Evolutionary conservation across 1,140 invertebrate species (phyloP), one percentile per base, ranked within the genome.

Genomic region (Agrypnia vestita): DNA sequence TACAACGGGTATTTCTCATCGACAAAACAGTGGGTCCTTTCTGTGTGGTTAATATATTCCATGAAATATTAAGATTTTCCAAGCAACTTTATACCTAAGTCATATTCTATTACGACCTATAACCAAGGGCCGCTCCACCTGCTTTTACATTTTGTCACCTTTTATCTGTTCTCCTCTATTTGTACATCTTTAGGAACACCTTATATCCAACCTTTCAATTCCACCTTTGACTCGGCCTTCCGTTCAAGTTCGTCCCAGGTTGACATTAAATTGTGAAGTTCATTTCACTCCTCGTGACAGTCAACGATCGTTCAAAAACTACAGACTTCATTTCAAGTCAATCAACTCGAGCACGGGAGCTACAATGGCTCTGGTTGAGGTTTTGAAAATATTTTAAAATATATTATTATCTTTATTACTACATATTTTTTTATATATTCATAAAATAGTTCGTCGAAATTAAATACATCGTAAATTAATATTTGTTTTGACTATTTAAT

Each of bases 181-280:
- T n/a, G 25, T 62, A 17, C 11, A 62, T 62, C 25, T n/a, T 43
- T 25, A 1, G 1, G 49, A 51, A 13, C 6, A 35, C 1, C 1
- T 35, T 51, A 3, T 51, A 13, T 9, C 59, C 59, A 21, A 7
- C 59, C 59, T 21, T 62, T 62, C 13, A 35, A 13, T 9, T 62
- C 25, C 59, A 43, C 59, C 17, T 25, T 62, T 62, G 59, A n/a
- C 25, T 62, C 13, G 19, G 25, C 25, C 21, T 21, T 35, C 21
- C 0, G 59, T 62, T 25, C 19, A 21, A 62, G 25, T 21, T 15
- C 49, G 49, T 51, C 49, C 49, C 11, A 12, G 19, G 59, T 56
- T 12, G 59, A 62, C 59, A 62, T 62, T 21, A 62, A 62, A 62
- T 12, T 19, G 59, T 35, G 19, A 25, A 62, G 17, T 62, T 62